Conservation (phyloP, 2,888 invertebrate genomes). For the Pinctada fucata region DNA sequence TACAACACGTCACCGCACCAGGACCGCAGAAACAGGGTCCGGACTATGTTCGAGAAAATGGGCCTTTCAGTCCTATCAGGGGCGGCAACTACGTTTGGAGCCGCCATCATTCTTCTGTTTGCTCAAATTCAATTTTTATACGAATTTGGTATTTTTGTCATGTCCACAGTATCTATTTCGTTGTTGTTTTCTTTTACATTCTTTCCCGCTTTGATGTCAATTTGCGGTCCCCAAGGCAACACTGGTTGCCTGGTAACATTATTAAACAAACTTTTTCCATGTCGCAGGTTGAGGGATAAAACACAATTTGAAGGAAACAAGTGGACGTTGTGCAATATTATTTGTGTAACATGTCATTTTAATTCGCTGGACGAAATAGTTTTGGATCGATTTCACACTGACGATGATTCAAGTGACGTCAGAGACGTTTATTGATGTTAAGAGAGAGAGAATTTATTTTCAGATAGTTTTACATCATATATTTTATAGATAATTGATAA, state of each 20-base stretch:
- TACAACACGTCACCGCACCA: constrained; percentile 55
- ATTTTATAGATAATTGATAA: too few species aligned
- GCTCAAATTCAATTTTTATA: constrained; percentile 64
- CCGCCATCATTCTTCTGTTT: constrained; percentile 65
- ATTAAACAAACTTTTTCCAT: constrained; percentile 9
- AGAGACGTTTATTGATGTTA: too few species aligned
- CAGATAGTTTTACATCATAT: too few species aligned
- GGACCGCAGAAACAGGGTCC: constrained; percentile 54
- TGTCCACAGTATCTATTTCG: constrained; percentile 63
- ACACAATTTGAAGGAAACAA: too few species aligned
- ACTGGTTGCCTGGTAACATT: constrained; percentile 48
- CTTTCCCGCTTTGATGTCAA: constrained; percentile 59
- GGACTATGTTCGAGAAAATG: constrained; percentile 58
- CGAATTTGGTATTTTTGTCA: constrained; percentile 68
- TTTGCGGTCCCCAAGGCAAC: constrained; percentile 63
- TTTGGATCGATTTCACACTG: too few species aligned
- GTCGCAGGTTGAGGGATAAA: background rate
- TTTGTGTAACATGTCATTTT: too few species aligned
- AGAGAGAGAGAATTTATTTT: too few species aligned
- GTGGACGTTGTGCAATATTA: too few species aligned
- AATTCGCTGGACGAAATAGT: too few species aligned
- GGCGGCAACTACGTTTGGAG: constrained; percentile 66
- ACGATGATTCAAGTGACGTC: too few species aligned
- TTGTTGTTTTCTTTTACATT: constrained; percentile 61
- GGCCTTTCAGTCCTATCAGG: constrained; percentile 69